phyloP scores from a whole-genome alignment of 1,140 invertebrate genomes.

The Drosophila murphyi region DNA sequence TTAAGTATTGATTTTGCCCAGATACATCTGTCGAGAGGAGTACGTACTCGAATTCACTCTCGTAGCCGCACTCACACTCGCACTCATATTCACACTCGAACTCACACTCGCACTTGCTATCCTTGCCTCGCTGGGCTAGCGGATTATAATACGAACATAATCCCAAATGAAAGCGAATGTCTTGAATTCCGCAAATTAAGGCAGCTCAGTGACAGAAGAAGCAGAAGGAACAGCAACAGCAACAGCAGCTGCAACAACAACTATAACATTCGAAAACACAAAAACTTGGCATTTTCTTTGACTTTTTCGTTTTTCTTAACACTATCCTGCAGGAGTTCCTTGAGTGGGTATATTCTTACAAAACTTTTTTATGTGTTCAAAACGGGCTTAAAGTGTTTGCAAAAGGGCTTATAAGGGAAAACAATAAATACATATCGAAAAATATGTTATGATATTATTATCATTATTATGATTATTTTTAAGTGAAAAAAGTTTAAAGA shows the following conservation, averaged over 20 bases:
- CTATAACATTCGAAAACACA: conserved; percentile 1
- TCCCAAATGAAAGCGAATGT: conserved; percentile 76
- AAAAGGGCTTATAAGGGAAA: too few species aligned
- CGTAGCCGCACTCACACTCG: background rate
- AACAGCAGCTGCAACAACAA: conserved; percentile 26
- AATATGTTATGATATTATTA: too few species aligned
- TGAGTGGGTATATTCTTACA: background rate
- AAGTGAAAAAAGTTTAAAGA: too few species aligned
- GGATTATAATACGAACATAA: conserved; percentile 76
- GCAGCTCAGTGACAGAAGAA: conserved; percentile 31
- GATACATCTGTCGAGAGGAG: conserved; percentile 25
- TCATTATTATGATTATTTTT: too few species aligned
- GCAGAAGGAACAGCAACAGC: conserved; percentile 8
- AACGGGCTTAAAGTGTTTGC: too few species aligned
- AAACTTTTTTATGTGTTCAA: background rate
- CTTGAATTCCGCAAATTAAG: conserved; percentile 80
- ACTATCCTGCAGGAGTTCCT: conserved; percentile 5
- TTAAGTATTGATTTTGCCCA: conserved; percentile 68
- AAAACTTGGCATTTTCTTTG: conserved; percentile 46
- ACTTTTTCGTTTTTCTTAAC: conserved; percentile 44
- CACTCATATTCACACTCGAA: background rate
- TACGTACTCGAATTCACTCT: background rate
- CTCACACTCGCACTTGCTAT: conserved; percentile 9
- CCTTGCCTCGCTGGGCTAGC: conserved; percentile 46
- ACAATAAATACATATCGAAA: too few species aligned